Evolutionary conservation across 23 tunicate genomes (phyloP).

Genomic region (Clavelina lepadiformis): DNA sequence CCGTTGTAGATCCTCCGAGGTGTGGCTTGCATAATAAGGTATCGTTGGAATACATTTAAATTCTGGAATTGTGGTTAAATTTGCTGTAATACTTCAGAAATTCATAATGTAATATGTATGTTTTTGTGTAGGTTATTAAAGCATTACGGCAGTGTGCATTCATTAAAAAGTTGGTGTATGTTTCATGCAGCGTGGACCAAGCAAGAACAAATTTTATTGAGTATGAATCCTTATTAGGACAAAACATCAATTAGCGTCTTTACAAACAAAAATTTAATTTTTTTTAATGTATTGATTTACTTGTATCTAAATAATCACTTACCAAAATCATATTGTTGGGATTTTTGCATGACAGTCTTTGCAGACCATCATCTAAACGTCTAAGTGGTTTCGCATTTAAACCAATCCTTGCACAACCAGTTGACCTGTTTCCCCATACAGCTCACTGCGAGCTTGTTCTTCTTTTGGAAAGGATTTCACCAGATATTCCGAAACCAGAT

Average conservation of each 20-base stretch:
- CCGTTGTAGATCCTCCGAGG: constrained; percentile 95
- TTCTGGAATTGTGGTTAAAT: too few relatives aligned
- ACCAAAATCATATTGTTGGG: too few relatives aligned
- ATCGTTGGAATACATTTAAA: too few relatives aligned
- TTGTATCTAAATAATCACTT: too few relatives aligned
- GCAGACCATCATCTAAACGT: constrained; percentile 66
- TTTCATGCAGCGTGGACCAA: constrained; percentile 77
- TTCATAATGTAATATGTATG: too few relatives aligned
- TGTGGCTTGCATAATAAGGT: constrained; percentile 90
- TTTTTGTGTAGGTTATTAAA: constrained; percentile 77
- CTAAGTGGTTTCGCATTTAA: constrained; percentile 65
- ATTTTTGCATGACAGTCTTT: constrained; percentile 37
- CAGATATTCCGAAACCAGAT: background rate
- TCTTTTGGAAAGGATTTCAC: constrained; percentile 36
- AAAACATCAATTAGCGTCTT: too few relatives aligned
- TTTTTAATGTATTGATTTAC: too few relatives aligned
- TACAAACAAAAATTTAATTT: too few relatives aligned
- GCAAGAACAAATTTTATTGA: constrained; percentile 61
- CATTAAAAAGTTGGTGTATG: constrained; percentile 58
- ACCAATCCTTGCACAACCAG: constrained; percentile 69
- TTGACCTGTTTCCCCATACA: constrained; percentile 95
- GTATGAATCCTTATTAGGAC: too few relatives aligned
- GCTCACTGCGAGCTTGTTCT: constrained; percentile 75
- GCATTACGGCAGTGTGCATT: constrained; percentile 46
- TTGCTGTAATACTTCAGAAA: too few relatives aligned